Percentiles rank a stretch among this genome's conserved stretches.
phyloP scores from a whole-genome alignment of 2,113 vertebrate genomes.

The Hippocampus guttulatus region DNA sequence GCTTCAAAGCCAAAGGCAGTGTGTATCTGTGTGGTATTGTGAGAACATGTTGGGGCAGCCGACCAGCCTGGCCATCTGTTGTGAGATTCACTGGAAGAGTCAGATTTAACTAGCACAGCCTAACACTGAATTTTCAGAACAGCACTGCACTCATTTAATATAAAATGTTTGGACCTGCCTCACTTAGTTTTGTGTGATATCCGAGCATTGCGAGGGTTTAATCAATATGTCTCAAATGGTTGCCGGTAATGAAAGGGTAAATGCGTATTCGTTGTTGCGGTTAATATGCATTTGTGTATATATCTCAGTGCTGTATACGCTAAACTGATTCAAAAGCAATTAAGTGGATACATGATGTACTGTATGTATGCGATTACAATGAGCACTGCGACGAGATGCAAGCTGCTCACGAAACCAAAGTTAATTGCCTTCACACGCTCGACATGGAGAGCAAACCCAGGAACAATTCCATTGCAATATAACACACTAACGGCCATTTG shows the following conservation, averaged over 20 bases:
- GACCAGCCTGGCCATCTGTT: slow-evolving; percentile 3
- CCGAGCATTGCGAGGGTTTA: background rate
- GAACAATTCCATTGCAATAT: slow-evolving; percentile 47
- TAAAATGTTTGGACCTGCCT: background rate
- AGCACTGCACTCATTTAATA: background rate
- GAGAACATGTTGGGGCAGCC: slow-evolving; percentile 3
- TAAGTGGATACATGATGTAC: background rate
- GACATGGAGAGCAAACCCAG: slow-evolving; percentile 47
- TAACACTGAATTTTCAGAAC: background rate
- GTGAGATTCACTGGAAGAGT: slow-evolving; percentile 3
- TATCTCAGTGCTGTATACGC: background rate
- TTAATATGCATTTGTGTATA: background rate
- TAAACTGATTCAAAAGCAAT: background rate
- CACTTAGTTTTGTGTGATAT: background rate
- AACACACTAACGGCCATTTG: slow-evolving; percentile 63
- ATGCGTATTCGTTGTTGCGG: background rate
- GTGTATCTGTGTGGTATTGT: slow-evolving; percentile 11
- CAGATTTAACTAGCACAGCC: background rate
- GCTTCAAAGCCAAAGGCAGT: slow-evolving; percentile 11
- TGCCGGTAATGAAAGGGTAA: background rate
- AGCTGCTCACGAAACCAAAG: slow-evolving; percentile 48
- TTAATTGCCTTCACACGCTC: slow-evolving; percentile 62
- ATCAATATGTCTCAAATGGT: background rate
- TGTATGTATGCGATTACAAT: background rate
- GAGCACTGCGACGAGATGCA: slow-evolving; percentile 30